Base-by-base conservation (phyloP, 2,888 invertebrate genomes). In the Coleophora deauratella region DNA sequence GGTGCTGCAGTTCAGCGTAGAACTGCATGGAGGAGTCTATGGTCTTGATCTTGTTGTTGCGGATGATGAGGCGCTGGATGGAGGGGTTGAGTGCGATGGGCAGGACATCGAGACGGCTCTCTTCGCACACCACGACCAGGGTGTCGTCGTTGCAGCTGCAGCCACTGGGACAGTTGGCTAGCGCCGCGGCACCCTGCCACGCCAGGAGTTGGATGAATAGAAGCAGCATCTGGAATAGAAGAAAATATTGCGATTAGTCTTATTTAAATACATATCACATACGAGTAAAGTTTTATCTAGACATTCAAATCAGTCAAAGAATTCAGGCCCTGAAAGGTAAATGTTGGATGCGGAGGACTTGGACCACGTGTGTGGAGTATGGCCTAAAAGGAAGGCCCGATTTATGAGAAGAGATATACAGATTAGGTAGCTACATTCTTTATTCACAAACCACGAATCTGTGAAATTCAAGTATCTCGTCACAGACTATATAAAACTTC, bases 71-170 rank as follows among this genome's bases (percentile, higher is more conserved):
- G 41, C 94, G 88, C 67, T 94, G 93, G 49, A 96, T 94, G 59
- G 94, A 93, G 33, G 97, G 97, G 81, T 97, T 97, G 49, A 97
- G 86, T 2, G 95, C 94, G 61, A 96, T 96, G 46, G 96, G 96
- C 47, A 97, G 89, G 41, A 95, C 94, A 79, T 95, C 95, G 46
- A 97, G 87, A 54, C 93, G 93, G 64, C 94, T 94, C 66, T 91
- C 92, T 57, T 94, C 91, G 78, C 96, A 97, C 53, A 91, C 91
- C 37, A 96, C 96, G 43, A 93, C 92, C 52, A 94, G 89, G 9
- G 93, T 95, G 52, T 95, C 95, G 66, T 97, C 96, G 79, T 96
- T 93, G 85, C 97, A 97, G 70, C 87, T 89, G 79, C 97, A 97
- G 54, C 93, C 93, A 47, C 81, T 89, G n/a, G 96, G 96, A 66